Evolutionary conservation across 2,113 vertebrate species (phyloP).

Genomic region (Aplodontia rufa): DNA sequence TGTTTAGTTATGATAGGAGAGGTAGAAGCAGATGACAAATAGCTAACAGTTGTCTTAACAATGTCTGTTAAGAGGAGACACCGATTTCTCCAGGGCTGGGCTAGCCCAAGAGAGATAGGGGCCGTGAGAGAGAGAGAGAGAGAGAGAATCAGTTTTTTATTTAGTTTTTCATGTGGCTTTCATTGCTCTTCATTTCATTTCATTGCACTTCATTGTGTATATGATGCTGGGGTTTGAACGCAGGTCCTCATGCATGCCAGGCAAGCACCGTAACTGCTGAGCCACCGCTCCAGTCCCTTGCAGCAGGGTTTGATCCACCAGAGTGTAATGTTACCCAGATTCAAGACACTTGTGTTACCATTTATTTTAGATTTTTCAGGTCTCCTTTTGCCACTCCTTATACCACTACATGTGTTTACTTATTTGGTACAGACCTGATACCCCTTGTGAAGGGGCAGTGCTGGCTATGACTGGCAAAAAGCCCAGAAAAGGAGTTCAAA

Average conservation of each 20-base stretch:
- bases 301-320: not conserved
- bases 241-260: no score
- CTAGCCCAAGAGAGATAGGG: no score
- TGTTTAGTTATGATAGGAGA: constrained; percentile 14
- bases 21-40: not conserved
- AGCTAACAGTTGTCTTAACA: not conserved
- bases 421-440: not conserved
- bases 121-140: no score
- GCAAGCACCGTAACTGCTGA: no score
- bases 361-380: constrained; percentile 15
- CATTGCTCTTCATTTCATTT: no score
- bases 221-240: no score
- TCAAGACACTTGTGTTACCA: not conserved
- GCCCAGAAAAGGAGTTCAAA: not conserved
- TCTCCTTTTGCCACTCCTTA: not conserved
- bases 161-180: no score
- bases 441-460: not conserved
- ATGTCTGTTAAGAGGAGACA: not conserved
- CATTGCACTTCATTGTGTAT: no score
- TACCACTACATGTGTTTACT: not conserved
- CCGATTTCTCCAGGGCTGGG: not conserved
- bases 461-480: not conserved
- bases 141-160: no score
- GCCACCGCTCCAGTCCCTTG: no score
- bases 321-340: not conserved